phyloP scores from a whole-genome alignment of 2,888 invertebrate species.

The Abrostola tripartita region DNA sequence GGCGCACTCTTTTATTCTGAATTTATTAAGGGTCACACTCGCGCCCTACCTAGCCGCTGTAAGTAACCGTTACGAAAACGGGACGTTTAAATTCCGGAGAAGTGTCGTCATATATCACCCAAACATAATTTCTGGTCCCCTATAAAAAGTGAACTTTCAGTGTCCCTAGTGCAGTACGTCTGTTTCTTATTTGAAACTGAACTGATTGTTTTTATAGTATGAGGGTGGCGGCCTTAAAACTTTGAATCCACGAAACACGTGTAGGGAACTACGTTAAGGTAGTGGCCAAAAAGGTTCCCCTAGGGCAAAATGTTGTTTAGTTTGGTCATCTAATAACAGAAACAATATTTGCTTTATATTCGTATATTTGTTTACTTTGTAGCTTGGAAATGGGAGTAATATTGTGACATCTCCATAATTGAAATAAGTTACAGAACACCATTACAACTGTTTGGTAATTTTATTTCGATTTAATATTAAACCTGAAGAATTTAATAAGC shows the following conservation, averaged over 20 bases:
- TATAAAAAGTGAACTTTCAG: constrained; percentile 80
- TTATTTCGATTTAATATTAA: no score
- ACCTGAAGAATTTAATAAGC: no score
- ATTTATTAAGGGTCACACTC: constrained; percentile 85
- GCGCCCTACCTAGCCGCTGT: constrained; percentile 74
- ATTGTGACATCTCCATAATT: constrained; percentile 3
- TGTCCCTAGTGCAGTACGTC: constrained; percentile 70
- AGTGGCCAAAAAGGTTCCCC: constrained; percentile 33
- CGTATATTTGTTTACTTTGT: constrained; percentile 34
- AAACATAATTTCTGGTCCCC: constrained; percentile 81
- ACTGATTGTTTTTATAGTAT: constrained; percentile 84
- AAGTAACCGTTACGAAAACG: constrained; percentile 82
- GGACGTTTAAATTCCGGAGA: constrained; percentile 84
- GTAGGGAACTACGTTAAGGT: constrained; percentile 62
- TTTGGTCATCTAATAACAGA: constrained; percentile 53
- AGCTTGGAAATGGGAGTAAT: constrained; percentile 19
- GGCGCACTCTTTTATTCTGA: constrained; percentile 76
- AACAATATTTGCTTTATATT: constrained; percentile 44
- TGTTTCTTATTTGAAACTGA: constrained; percentile 83
- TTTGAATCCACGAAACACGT: constrained; percentile 79
- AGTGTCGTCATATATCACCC: constrained; percentile 84
- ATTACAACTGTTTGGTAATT: neutral
- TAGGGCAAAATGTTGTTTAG: constrained; percentile 39
- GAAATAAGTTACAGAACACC: neutral
- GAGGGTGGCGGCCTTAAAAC: constrained; percentile 63